Conservation (phyloP, 2,113 vertebrate genomes). For the Dromaius novaehollandiae region DNA sequence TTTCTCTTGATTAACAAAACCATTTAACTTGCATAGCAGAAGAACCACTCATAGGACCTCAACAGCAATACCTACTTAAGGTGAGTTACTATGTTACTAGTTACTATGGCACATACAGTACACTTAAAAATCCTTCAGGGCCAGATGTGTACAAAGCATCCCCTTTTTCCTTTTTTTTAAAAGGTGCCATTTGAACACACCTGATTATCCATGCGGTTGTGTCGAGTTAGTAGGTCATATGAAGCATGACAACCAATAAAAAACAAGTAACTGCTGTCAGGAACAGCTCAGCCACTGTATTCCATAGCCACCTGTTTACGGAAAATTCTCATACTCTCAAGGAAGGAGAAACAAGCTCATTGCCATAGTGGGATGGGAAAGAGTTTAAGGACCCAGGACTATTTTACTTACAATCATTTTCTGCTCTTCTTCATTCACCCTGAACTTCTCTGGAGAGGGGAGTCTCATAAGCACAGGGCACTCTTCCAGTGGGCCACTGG, state of each 20-base stretch:
- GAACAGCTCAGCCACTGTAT: neutral
- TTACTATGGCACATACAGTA: neutral
- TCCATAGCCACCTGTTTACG: neutral
- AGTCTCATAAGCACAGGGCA: slow-evolving; percentile 1
- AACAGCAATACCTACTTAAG: neutral
- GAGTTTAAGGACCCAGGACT: neutral
- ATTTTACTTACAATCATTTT: slow-evolving; percentile 14
- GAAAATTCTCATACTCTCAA: neutral
- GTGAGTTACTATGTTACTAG: neutral
- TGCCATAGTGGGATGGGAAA: neutral
- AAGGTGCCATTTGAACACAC: neutral
- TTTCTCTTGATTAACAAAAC: neutral
- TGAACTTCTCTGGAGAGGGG: neutral
- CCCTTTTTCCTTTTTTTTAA: neutral
- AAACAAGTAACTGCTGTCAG: neutral
- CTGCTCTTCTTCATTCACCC: neutral
- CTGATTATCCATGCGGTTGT: neutral
- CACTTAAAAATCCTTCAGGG: neutral
- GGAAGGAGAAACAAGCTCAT: neutral
- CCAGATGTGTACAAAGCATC: neutral
- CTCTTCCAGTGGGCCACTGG: slow-evolving; percentile 3
- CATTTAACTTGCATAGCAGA: neutral
- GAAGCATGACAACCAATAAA: neutral
- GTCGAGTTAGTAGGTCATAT: neutral
- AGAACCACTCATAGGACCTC: neutral